Base-by-base conservation (phyloP, 2,797 vertebrate genomes). In the Psittacula derbiana region DNA sequence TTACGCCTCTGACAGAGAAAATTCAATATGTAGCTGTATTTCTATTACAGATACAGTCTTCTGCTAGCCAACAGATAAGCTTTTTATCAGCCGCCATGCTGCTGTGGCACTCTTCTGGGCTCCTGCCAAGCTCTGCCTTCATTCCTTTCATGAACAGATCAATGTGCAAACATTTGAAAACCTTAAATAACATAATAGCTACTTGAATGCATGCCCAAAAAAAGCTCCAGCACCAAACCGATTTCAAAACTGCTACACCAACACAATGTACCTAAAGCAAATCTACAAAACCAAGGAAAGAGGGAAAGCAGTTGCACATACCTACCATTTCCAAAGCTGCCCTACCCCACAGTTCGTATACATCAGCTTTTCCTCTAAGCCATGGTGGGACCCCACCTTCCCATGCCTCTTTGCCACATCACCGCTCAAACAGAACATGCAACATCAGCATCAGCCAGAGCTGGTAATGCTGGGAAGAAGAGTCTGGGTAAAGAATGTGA, bases 41-140 rank as follows among this genome's bases (percentile, higher is more conserved):
- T 88, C 71, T 91, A 21, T 86, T 86, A 86, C 50, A 95, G 80
- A 96, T 81, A 81, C 21, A 70, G 76, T 95, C 62, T 91, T 93
- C 95, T 94, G 92, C 74, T 79, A 95, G 76, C 70, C 83, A 86
- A 66, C 62, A 91, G 95, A 93, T 96, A 96, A 97, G 92, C 76
- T 93, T 92, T 95, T 92, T 93, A 95, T 93, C 92, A 95, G 70
- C 60, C 88, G 30, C 90, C 60, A 19, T 80, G 85, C 85, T 69
- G 92, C 93, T 86, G 61, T 93, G 82, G 36, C 66, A 84, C 43
- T 86, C 41, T 81, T 49, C 76, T 94, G 93, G 87, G 87, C 62
- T 72, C 47, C 91, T 94, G 95, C 92, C 94, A 95, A 88, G 55
- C 61, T 93, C 85, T 94, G 70, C 70, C 2, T 7, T 83, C 40